These are phyloP conservation scores for Dicranocentrus wangi DNA, from an alignment of 2,888 invertebrate species.

Conservation along the genomic window DNA sequence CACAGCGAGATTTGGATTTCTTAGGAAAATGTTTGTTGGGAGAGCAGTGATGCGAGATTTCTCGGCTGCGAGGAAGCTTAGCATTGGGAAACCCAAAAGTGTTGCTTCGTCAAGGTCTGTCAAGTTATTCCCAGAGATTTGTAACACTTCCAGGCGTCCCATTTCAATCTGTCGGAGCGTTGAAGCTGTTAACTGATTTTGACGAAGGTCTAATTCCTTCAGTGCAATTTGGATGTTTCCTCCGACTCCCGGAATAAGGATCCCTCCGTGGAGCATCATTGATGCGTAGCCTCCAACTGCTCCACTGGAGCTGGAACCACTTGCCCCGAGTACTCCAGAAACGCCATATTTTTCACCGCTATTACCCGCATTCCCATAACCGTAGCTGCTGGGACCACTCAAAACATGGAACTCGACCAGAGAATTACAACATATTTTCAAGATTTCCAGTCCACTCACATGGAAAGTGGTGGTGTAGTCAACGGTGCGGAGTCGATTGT, in stretches of 20 bases:
- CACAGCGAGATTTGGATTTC: constrained; percentile 85
- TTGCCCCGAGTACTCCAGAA: constrained; percentile 6
- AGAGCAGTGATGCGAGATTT: constrained; percentile 82
- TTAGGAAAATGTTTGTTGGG: constrained; percentile 83
- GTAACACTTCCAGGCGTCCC: constrained; percentile 77
- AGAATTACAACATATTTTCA: constrained; percentile 71
- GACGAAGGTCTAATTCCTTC: constrained; percentile 71
- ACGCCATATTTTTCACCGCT: constrained; percentile 57
- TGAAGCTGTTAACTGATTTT: constrained; percentile 69
- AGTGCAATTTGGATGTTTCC: constrained; percentile 65
- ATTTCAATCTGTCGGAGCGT: constrained; percentile 69
- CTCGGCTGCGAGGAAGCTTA: constrained; percentile 84
- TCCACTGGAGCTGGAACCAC: constrained; percentile 19
- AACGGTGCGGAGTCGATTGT: constrained; percentile 84
- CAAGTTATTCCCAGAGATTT: constrained; percentile 87
- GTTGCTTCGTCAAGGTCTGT: constrained; percentile 82
- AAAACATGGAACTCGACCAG: constrained; percentile 67
- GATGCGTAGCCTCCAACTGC: constrained; percentile 44
- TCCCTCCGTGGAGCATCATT: constrained; percentile 48
- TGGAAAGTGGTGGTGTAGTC: constrained; percentile 77
- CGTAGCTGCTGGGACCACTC: constrained; percentile 48
- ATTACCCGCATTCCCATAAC: constrained; percentile 50
- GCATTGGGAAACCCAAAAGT: constrained; percentile 84
- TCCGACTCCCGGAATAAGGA: constrained; percentile 31
- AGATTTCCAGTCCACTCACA: constrained; percentile 69